Evolutionary conservation across 2,888 invertebrate genomes (phyloP), one percentile per base, ranked within the genome.

Genomic region (Artemia sinica): DNA sequence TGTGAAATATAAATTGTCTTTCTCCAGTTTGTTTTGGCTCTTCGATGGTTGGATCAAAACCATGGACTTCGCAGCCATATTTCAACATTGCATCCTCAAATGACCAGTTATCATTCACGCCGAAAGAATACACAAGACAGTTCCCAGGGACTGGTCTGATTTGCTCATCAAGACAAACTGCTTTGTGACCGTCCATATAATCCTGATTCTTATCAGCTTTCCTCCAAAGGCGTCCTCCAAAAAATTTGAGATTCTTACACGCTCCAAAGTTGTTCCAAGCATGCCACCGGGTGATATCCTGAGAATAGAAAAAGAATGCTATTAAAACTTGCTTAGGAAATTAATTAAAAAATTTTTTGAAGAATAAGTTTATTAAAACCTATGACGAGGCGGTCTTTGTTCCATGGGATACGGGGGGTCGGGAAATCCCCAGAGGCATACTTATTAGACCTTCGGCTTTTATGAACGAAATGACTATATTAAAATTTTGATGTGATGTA

Each of bases 21-120:
- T 68, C 65, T 50, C 41, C 50, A 12, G n/a, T 13, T 49, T 51
- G 51, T 8, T 49, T 12, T 12, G 69, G 50, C 12, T 8, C 18
- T 28, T 70, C 66, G 49, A 70, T 69, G 51, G 69, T 49, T 49
- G 70, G 70, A 66, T 70, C 68, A 67, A 71, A 71, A 11, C 70
- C 63, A 49, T 8, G 49, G 50, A 70, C 70, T 50, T 50, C 9
- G 48, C 70, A 70, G 41, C 71, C 68, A 18, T 70, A 68, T 14
- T 41, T 13, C 49, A 66, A 66, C 69, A 70, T 52, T 28, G 48
- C 51, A 28, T 65, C 67, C 41, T 70, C 70, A 67, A 70, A 70
- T 14, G 51, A 51, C 69, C 69, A 69, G n/a, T 70, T 69, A 65
- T 58, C 50, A 51, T 49, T 52, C 51, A 70, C 28, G 14, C 70